phyloP scores from a whole-genome alignment of 2,888 invertebrate genomes.

The Tetranychus truncatus region DNA sequence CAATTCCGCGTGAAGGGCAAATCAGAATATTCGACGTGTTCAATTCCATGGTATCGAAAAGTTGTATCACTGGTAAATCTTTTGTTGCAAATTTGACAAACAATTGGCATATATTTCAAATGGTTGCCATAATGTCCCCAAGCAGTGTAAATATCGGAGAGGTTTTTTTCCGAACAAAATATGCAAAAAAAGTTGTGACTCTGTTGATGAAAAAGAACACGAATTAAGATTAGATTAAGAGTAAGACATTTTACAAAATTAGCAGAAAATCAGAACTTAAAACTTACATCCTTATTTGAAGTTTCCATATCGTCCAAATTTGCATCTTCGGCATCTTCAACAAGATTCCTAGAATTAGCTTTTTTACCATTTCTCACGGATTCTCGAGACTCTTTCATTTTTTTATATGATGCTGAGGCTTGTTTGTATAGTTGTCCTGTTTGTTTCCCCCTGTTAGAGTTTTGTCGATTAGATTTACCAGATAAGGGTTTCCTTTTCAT shows the following conservation, averaged over 20 bases:
- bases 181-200: neutral
- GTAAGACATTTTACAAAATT: neutral
- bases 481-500: neutral
- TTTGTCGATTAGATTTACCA: neutral
- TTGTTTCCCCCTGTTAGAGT: neutral
- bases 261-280: neutral
- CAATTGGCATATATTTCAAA: neutral
- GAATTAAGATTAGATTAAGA: neutral
- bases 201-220: neutral
- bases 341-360: neutral
- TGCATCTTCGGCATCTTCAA: neutral
- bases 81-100: neutral
- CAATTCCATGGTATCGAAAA: conserved; percentile 4
- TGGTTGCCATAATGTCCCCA: neutral
- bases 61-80: neutral
- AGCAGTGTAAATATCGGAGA: neutral
- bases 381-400: neutral
- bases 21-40: neutral
- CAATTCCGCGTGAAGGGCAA: neutral
- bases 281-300: too few relatives aligned
- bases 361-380: neutral
- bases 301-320: too few relatives aligned
- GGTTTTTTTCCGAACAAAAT: neutral
- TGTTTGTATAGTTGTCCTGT: neutral
- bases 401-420: neutral